Percentiles rank a stretch among this genome's conserved stretches.
These are phyloP conservation scores for Agrochola circellaris DNA, from an alignment of 2,888 invertebrate genomes.

Conservation along the genomic window DNA sequence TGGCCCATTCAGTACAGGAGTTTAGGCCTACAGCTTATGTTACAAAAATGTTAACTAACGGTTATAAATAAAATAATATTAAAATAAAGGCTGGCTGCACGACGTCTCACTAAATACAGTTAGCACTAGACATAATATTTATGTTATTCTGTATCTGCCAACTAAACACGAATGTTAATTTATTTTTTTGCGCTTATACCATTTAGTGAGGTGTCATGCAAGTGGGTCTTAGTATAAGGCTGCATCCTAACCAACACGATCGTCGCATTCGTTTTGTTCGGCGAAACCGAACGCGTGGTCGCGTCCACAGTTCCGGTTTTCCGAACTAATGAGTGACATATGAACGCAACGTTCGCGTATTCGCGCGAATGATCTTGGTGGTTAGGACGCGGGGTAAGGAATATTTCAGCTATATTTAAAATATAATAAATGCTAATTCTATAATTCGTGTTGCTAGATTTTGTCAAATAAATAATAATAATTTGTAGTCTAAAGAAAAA, in stretches of 20 bases:
- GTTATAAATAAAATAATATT: slow-evolving; percentile 14
- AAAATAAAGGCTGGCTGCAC: neutral
- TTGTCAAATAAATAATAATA: slow-evolving; percentile 22
- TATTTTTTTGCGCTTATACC: no score
- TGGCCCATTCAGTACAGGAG: slow-evolving; percentile 41
- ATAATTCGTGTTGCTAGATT: slow-evolving; percentile 30
- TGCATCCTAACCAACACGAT: neutral
- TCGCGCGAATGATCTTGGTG: neutral
- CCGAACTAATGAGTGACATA: neutral
- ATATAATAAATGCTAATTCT: slow-evolving; percentile 17
- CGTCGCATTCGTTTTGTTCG: neutral
- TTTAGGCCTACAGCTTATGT: slow-evolving; percentile 47
- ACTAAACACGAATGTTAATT: neutral
- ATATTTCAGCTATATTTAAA: slow-evolving; percentile 29
- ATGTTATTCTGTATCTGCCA: neutral
- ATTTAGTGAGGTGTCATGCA: slow-evolving; percentile 5
- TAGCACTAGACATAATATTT: neutral
- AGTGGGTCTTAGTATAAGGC: neutral
- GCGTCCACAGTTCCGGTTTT: neutral
- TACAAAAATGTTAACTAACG: slow-evolving; percentile 21
- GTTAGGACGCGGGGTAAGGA: neutral
- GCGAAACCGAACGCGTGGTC: neutral
- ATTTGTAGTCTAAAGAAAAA: neutral
- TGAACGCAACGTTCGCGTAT: neutral
- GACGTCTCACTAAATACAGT: neutral